Evolutionary conservation across 2,113 vertebrate species (phyloP).

Genomic region (Smithornis capensis): DNA sequence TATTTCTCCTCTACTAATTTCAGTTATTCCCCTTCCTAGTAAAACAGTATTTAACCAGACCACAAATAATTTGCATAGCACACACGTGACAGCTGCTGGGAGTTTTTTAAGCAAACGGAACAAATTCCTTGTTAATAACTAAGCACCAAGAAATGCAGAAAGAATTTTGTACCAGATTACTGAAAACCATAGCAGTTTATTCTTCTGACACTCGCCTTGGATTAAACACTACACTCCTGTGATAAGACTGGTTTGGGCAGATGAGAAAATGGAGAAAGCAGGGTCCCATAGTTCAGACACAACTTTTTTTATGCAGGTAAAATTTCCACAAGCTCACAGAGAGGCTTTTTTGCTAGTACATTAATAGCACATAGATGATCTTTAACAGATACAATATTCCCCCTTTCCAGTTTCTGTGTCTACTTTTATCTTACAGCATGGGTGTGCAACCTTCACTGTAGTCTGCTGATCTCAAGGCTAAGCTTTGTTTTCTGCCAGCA

Average conservation of each 20-base stretch:
- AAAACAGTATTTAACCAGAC: slow-evolving; percentile 42
- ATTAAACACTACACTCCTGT: not conserved
- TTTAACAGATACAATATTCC: not conserved
- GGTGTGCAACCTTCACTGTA: not conserved
- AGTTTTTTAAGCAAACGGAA: slow-evolving; percentile 34
- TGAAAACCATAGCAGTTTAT: not conserved
- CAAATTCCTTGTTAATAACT: slow-evolving; percentile 53
- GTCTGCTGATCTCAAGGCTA: not conserved
- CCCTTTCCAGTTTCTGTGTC: not conserved
- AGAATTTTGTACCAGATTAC: slow-evolving; percentile 8
- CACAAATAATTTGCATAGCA: slow-evolving; percentile 36
- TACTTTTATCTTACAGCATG: not conserved
- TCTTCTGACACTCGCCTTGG: not conserved
- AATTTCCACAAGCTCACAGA: not conserved
- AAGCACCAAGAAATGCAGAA: slow-evolving; percentile 36
- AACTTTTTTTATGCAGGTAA: not conserved
- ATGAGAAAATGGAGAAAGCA: not conserved
- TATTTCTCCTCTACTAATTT: slow-evolving; percentile 8
- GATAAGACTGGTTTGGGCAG: not conserved
- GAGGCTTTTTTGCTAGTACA: not conserved
- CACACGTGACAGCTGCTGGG: slow-evolving; percentile 20
- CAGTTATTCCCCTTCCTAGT: slow-evolving; percentile 18
- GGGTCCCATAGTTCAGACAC: not conserved
- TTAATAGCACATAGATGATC: not conserved
- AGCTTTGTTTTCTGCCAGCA: not conserved